Conservation (phyloP, 2,113 vertebrate species). For the Zosterops japonicus region DNA sequence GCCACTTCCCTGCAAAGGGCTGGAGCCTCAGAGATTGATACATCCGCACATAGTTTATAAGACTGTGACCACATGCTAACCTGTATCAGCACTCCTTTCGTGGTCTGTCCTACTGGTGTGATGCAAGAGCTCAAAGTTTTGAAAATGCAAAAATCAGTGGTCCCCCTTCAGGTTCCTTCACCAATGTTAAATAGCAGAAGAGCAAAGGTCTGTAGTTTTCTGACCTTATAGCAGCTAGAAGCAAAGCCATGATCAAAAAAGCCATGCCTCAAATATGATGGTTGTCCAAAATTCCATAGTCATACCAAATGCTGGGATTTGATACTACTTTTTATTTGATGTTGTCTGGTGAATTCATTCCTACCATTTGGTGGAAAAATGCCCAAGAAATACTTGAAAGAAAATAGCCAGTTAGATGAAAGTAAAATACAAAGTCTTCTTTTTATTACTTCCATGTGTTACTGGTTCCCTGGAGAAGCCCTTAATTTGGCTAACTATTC, state of each 20-base stretch:
- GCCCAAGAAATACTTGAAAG: background rate
- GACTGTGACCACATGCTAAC: too few relatives aligned
- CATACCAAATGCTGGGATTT: background rate
- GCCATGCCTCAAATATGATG: background rate
- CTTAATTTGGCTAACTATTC: background rate
- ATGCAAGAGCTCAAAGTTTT: background rate
- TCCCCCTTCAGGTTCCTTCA: rapidly evolving
- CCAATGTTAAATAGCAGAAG: rapidly evolving
- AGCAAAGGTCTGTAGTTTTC: background rate
- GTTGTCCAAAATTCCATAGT: background rate
- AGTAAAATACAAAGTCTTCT: background rate
- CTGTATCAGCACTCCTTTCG: background rate
- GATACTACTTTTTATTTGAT: background rate
- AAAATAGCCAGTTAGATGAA: background rate
- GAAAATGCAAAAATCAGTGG: background rate
- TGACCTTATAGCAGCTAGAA: background rate
- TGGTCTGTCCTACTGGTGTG: background rate
- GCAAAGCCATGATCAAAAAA: background rate
- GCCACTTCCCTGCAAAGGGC: too few relatives aligned
- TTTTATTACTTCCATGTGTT: background rate
- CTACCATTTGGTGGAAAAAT: background rate
- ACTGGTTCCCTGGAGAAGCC: background rate
- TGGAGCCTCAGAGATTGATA: too few relatives aligned
- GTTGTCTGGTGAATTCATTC: background rate
- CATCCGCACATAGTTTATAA: too few relatives aligned